phyloP scores from a whole-genome alignment of 2,888 invertebrate species.

The Tiliacea citrago region DNA sequence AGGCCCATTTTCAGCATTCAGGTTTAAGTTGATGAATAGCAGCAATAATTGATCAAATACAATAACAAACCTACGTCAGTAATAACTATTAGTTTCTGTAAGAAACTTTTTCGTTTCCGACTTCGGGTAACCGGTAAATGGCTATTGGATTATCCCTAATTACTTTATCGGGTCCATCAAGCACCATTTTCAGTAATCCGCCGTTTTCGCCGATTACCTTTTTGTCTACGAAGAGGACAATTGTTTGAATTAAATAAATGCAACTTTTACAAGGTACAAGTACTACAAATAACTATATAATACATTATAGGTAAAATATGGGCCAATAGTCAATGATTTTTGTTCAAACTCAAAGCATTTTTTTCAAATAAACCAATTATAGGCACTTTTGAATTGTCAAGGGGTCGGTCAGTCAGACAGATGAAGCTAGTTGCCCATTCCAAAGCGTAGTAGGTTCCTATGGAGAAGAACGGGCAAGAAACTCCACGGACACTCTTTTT shows the following conservation, averaged over 20 bases:
- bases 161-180: conserved; percentile 46
- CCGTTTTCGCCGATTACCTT: conserved; percentile 2
- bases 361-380: too few relatives aligned
- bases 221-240: not conserved
- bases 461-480: too few relatives aligned
- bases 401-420: too few relatives aligned
- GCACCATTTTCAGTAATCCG: conserved; percentile 36
- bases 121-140: conserved; percentile 23
- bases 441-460: too few relatives aligned
- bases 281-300: not conserved
- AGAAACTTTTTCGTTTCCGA: conserved; percentile 38
- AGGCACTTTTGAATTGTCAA: too few relatives aligned
- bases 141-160: conserved; percentile 46
- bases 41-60: conserved; percentile 29
- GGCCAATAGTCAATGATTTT: not conserved
- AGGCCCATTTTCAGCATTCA: not conserved
- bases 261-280: not conserved
- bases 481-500: too few relatives aligned
- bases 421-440: too few relatives aligned
- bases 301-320: not conserved
- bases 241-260: conserved; percentile 5
- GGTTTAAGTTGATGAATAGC: conserved; percentile 3
- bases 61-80: not conserved
- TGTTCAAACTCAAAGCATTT: too few relatives aligned
- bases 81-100: conserved; percentile 12